Evolutionary conservation across 2,888 invertebrate species (phyloP).

Genomic region (Synanthedon andrenaeformis): DNA sequence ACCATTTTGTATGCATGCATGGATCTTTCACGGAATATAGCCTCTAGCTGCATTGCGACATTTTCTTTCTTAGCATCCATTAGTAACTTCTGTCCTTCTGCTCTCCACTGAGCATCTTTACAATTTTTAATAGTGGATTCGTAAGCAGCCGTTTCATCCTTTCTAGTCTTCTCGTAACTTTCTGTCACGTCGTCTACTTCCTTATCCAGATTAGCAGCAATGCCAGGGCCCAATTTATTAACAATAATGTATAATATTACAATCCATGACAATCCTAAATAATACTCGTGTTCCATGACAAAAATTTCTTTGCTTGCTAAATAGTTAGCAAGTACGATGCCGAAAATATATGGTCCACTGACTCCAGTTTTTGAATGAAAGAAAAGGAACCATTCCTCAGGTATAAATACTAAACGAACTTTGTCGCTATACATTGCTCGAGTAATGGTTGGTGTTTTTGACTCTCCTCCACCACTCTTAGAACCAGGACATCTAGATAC

Average conservation of each 20-base stretch:
- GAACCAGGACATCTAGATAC: slow-evolving; percentile 5
- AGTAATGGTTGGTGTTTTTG: slow-evolving; percentile 10
- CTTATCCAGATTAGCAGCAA: slow-evolving; percentile 75
- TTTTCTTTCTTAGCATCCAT: slow-evolving; percentile 91
- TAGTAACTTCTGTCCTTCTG: slow-evolving; percentile 80
- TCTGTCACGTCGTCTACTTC: slow-evolving; percentile 73
- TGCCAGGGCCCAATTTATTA: slow-evolving; percentile 76
- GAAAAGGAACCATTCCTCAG: slow-evolving; percentile 76
- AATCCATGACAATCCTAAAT: slow-evolving; percentile 78
- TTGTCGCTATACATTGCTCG: slow-evolving; percentile 36
- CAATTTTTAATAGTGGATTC: slow-evolving; percentile 69
- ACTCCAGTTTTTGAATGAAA: slow-evolving; percentile 92
- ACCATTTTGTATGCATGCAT: slow-evolving; percentile 68
- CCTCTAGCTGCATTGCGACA: slow-evolving; percentile 91
- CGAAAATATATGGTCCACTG: slow-evolving; percentile 90
- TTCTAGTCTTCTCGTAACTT: slow-evolving; percentile 65
- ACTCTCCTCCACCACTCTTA: background rate
- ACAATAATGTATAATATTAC: slow-evolving; percentile 69
- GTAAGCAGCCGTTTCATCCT: slow-evolving; percentile 49
- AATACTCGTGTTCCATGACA: slow-evolving; percentile 93
- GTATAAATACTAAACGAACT: slow-evolving; percentile 69
- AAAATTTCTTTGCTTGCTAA: slow-evolving; percentile 92
- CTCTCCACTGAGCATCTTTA: slow-evolving; percentile 78
- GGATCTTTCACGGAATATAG: slow-evolving; percentile 80
- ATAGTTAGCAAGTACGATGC: slow-evolving; percentile 81